These are phyloP conservation scores for Corythoichthys haematopterus DNA, from an alignment of 2,113 vertebrate species.

Conservation along the genomic window DNA sequence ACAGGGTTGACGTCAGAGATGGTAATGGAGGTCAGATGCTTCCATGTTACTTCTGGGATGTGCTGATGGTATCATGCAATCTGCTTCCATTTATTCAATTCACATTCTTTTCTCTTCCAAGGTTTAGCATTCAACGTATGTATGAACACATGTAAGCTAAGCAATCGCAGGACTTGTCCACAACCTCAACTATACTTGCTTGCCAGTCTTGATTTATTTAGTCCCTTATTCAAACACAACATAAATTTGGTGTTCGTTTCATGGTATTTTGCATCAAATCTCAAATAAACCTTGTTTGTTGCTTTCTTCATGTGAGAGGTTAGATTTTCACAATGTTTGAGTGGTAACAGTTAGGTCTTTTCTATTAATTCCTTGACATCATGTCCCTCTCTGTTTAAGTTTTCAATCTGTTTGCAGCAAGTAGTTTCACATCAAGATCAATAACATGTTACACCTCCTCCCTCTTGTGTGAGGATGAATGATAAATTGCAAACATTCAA, in stretches of 20 bases:
- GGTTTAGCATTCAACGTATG: slow-evolving; percentile 60
- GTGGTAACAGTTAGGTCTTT: neutral
- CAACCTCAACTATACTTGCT: slow-evolving; percentile 31
- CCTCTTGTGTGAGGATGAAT: neutral
- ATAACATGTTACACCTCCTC: neutral
- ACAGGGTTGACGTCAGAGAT: slow-evolving; percentile 43
- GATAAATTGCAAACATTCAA: neutral
- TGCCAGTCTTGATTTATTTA: slow-evolving; percentile 4
- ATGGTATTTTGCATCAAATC: neutral
- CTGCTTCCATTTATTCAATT: slow-evolving; percentile 69
- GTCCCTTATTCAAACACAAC: neutral
- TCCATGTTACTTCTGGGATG: slow-evolving; percentile 57
- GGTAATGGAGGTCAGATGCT: slow-evolving; percentile 63
- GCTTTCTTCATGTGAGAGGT: neutral
- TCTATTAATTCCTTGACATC: neutral
- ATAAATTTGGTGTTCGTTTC: neutral
- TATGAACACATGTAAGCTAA: slow-evolving; percentile 49
- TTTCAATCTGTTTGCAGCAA: neutral
- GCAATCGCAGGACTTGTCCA: slow-evolving; percentile 45
- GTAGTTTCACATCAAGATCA: neutral
- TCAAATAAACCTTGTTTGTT: neutral
- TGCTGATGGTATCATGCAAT: slow-evolving; percentile 57
- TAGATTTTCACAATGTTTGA: neutral
- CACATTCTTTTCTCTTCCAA: slow-evolving; percentile 52
- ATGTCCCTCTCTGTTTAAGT: neutral